Percentiles rank a stretch among this genome's conserved stretches.
Evolutionary conservation across 2,113 vertebrate genomes (phyloP).

Genomic region (Petroica traversi): DNA sequence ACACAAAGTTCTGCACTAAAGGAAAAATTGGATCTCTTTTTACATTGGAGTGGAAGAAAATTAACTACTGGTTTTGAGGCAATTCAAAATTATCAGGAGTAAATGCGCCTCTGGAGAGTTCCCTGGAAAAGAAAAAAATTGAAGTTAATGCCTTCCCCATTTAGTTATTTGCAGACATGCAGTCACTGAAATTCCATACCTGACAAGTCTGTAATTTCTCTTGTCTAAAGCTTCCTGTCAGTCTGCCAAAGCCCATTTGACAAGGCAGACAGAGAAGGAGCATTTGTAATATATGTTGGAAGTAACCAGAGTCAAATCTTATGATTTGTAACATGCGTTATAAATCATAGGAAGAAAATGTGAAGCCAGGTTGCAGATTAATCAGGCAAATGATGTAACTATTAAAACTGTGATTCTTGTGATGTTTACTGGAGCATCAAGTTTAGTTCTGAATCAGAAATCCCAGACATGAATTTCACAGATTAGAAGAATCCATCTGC

Average conservation of each 20-base stretch:
- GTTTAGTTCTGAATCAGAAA: background rate
- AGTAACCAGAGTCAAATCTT: background rate
- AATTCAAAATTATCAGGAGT: slow-evolving; percentile 8
- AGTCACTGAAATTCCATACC: slow-evolving; percentile 43
- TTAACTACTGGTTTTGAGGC: slow-evolving; percentile 16
- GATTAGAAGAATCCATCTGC: background rate
- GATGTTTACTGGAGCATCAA: background rate
- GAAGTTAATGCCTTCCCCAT: slow-evolving; percentile 35
- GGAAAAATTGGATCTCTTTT: background rate
- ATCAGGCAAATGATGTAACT: background rate
- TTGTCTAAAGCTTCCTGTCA: slow-evolving; percentile 37
- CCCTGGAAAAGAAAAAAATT: slow-evolving; percentile 53
- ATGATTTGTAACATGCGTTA: slow-evolving; percentile 8
- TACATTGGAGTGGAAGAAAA: background rate
- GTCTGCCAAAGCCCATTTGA: slow-evolving; percentile 33
- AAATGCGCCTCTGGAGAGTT: slow-evolving; percentile 57
- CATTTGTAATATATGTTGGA: slow-evolving; percentile 42
- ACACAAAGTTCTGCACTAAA: background rate
- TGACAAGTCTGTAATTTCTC: slow-evolving; percentile 50
- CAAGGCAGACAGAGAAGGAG: background rate
- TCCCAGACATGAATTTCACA: background rate
- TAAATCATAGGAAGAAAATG: slow-evolving; percentile 28
- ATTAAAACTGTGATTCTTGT: background rate
- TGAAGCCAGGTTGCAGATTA: background rate
- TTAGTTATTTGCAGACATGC: slow-evolving; percentile 55